Evolutionary conservation across 2,888 invertebrate genomes (phyloP), one percentile per base, ranked within the genome.

Genomic region (Callosobruchus maculatus): DNA sequence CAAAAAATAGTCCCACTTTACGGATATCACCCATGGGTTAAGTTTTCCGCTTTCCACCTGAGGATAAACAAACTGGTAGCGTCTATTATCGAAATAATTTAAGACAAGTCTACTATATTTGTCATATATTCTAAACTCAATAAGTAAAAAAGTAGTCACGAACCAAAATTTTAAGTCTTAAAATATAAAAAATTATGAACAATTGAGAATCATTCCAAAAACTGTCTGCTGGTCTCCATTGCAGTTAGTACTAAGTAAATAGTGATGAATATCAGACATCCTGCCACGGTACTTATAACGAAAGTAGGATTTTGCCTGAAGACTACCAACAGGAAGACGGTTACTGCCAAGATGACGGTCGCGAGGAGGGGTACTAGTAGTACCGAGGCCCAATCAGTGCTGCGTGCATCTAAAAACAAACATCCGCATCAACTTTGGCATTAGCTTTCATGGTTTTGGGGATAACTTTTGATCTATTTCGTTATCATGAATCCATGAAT

Each of bases 291-390:
- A 31, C 86, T 86, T n/a, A 88, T 87, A 0, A 89, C 86, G 74
- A 88, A 82, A 26, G 86, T 83, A 7, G 89, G 88, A 80, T 86
- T 88, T 81, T 88, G 86, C 80, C 88, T 85, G 80, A 88, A 89
- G 68, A 88, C 80, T 26, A 88, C 84, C 82, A 88, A 79, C 67
- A 87, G 84, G 76, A 84, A 83, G 30, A 86, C 85, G 21, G 84
- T 86, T 49, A 83, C 79, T 0, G 83, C 81, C 68, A 85, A 73
- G 74, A 85, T 82, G 7, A 84, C 75, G 0, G 84, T 83, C 1
- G 85, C 84, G 22, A 84, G 74, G 9, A 85, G 79, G 66, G 85
- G 85, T 67, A 85, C 80, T n/a, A 83, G 71, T 3, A 83, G 79
- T n/a, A 84, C 73, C 4, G 83, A 83, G 18, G 81, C 82, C 83